Evolutionary conservation across 2,888 invertebrate genomes (phyloP), one percentile per base, ranked within the genome.

Genomic region (Hypsopygia costalis): DNA sequence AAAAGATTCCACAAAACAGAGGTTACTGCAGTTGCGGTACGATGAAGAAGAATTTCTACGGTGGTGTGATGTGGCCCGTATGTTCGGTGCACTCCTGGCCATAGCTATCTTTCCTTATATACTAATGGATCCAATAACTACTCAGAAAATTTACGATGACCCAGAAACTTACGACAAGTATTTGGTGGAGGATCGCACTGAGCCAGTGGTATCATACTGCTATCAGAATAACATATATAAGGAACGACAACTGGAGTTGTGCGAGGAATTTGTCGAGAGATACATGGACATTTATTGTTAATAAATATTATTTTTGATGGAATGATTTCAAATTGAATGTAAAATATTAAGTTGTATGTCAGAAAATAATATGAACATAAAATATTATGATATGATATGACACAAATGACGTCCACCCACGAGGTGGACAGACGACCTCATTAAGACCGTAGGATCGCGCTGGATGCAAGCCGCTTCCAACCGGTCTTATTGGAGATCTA

Each of bases 71-170:
- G 33, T 12, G 4, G 41, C 43, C 6, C 46, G 61, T 7, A 40
- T 40, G 49, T 55, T 57, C 8, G 43, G 47, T 8, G 34, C 48
- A 6, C 11, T 47, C 10, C 27, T 28, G n/a, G 49, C 53, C 1
- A 32, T 52, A 0, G 44, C 43, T 1, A 65, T 67, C 38, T 62
- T 60, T 16, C 70, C 72, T 4, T 72, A 51, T 37, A 42, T 49
- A 3, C 36, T 70, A 40, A 70, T 72, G 72, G 63, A 63, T 0
- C 57, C 65, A 0, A 7, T 25, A 3, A 9, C 36, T 0, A 69
- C 70, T 3, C 55, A 58, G 35, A 44, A 43, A 31, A 46, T 39
- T 6, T 57, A 46, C 21, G 54, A 54, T 28, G 46, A 54, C 29
- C 52, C 56, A 3, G 46, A 35, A 0, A 57, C 54, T 0, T 57